Base-by-base conservation (phyloP, 1,140 invertebrate genomes). In the Mya arenaria region DNA sequence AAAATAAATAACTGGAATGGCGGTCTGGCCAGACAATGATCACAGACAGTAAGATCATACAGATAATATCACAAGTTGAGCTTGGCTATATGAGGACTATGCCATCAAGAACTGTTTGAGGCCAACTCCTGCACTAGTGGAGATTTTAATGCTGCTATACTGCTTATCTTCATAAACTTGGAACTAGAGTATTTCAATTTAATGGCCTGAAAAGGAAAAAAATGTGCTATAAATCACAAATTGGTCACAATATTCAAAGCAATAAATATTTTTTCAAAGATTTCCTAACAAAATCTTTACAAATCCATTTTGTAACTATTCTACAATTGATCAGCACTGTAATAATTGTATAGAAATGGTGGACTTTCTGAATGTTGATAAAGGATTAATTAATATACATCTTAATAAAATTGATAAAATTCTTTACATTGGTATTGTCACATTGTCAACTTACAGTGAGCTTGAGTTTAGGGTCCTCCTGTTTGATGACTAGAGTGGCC, bases 161-260 rank as follows among this genome's bases (percentile, higher is more conserved):
- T 87, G 80, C 93, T 94, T 52, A 94, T 93, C 79, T 92, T 90
- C 86, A 92, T 91, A 63, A 93, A 92, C 84, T 94, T 94, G 52
- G 90, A 91, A 82, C 91, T 90, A 8, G 90, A 85, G 86, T 94
- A 94, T 86, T 94, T 94, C 44, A 87, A 92, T 37, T 87, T 88
- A 32, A 94, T 90, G 82, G 94, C 93, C 93, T 94, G 84, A 36
- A 92, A 91, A 80, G 71, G 75, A 83, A 84, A 88, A 55, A 65
- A 68, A 72, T 81, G 71, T 8, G 10, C 41, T 73, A 75, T 77
- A 56, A 72, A n/a, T n/a, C n/a, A n/a, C n/a, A n/a, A n/a, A n/a
- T n/a, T n/a, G n/a, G n/a, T 48, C 83, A 78, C 84, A 36, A 52
- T 5, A 23, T 62, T 19, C 15, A 6, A 28, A 39, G 23, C 28